Evolutionary conservation across 1,140 invertebrate genomes (phyloP).

Genomic region (Hypothenemus hampei): DNA sequence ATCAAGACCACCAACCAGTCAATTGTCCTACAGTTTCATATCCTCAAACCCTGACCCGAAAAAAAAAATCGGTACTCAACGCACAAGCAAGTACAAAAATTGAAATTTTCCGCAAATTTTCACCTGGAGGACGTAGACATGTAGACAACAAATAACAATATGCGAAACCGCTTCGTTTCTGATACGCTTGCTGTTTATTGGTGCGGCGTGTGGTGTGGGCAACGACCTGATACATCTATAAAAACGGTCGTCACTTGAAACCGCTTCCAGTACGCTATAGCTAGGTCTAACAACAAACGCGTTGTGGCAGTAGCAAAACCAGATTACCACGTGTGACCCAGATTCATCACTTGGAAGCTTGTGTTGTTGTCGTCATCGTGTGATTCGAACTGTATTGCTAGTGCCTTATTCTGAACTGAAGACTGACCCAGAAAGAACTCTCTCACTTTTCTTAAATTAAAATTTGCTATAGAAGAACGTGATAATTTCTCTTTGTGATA

Average conservation of each 20-base stretch:
- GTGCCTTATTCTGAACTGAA: constrained; percentile 31
- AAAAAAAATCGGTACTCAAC: neutral
- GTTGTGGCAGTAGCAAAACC: constrained; percentile 44
- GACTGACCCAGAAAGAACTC: constrained; percentile 31
- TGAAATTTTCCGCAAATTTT: constrained; percentile 25
- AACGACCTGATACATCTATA: constrained; percentile 27
- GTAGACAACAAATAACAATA: no score
- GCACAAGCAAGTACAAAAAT: constrained; percentile 2
- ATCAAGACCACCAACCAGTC: neutral
- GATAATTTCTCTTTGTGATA: constrained; percentile 40
- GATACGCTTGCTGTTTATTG: constrained; percentile 12
- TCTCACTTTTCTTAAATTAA: no score
- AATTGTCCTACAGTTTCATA: constrained; percentile 6
- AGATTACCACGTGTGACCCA: constrained; percentile 40
- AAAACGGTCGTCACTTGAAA: constrained; percentile 11
- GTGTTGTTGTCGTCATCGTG: constrained; percentile 16
- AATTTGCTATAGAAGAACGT: constrained; percentile 14
- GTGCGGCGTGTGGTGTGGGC: constrained; percentile 20
- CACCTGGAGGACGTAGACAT: constrained; percentile 25
- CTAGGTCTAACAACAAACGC: constrained; percentile 44
- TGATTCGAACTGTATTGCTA: no score
- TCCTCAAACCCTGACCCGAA: constrained; percentile 25
- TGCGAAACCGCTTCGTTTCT: constrained; percentile 14
- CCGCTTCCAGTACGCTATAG: constrained; percentile 35
- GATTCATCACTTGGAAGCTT: constrained; percentile 24